A percentile compares a stretch with the other conserved stretches of the same genome.
These are phyloP conservation scores for Bruchidius siliquastri DNA, from an alignment of 2,888 invertebrate genomes.

Conservation along the genomic window DNA sequence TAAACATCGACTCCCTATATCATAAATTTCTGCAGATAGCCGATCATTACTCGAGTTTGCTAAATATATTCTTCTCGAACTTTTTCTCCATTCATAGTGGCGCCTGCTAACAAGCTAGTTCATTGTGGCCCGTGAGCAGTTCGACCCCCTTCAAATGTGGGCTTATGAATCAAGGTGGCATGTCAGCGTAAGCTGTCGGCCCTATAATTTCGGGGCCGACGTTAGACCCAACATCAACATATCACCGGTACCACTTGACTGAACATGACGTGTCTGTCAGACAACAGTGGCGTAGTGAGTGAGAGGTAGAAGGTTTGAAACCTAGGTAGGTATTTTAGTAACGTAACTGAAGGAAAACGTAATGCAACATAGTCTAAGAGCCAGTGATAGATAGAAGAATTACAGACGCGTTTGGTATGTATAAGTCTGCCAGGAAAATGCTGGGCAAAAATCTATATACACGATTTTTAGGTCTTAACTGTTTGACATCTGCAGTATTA, in stretches of 20 bases:
- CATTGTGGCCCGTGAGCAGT: neutral
- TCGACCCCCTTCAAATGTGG: neutral
- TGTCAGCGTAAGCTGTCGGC: neutral
- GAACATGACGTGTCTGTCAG: neutral
- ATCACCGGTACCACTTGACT: neutral
- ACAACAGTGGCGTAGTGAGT: neutral
- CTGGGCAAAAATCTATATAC: too few species aligned
- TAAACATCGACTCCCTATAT: too few species aligned
- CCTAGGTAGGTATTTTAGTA: too few species aligned
- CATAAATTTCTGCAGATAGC: neutral
- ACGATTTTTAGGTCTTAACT: too few species aligned
- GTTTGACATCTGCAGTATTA: too few species aligned
- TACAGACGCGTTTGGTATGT: too few species aligned
- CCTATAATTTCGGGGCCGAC: neutral
- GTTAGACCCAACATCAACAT: neutral
- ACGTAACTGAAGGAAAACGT: too few species aligned
- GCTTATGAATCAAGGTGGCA: neutral
- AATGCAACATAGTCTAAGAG: too few species aligned
- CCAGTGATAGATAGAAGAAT: too few species aligned
- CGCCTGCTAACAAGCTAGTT: neutral
- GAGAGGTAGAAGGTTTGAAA: too few species aligned
- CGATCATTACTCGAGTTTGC: neutral
- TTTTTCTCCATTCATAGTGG: neutral
- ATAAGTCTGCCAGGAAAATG: too few species aligned
- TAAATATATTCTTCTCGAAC: neutral